phyloP scores from a whole-genome alignment of 2,888 invertebrate genomes.

The Idaea dimidiata region DNA sequence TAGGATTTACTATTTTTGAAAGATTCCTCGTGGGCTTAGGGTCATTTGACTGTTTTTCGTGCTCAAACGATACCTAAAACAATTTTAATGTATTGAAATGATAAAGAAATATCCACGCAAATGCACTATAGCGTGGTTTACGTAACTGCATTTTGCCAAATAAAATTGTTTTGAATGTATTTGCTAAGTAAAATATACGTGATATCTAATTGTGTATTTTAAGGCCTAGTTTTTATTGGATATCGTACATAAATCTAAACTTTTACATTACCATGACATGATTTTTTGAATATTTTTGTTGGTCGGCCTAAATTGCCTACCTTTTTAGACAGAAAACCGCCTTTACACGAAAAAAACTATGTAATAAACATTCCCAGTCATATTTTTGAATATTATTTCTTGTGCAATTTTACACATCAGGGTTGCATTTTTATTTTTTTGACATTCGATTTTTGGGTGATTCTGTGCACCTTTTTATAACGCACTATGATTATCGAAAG shows the following conservation, averaged over 20 bases:
- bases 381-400: constrained; percentile 15
- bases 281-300: neutral
- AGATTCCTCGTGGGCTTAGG: neutral
- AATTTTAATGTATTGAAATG: too few relatives aligned
- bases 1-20: neutral
- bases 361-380: constrained; percentile 4
- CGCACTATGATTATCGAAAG: constrained; percentile 50
- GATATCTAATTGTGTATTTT: neutral
- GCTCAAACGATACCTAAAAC: neutral
- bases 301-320: constrained; percentile 6
- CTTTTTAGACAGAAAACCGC: constrained; percentile 1
- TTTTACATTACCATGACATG: constrained; percentile 1
- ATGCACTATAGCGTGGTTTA: neutral
- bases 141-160: neutral
- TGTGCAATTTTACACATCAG: constrained; percentile 21
- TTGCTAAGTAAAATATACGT: neutral
- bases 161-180: neutral
- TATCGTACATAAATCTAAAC: neutral
- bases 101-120: neutral
- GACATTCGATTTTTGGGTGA: constrained; percentile 20
- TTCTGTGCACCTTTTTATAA: constrained; percentile 55
- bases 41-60: neutral
- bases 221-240: neutral
- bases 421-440: constrained; percentile 17
- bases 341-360: neutral